A percentile compares a stretch with the other conserved stretches of the same genome.
phyloP scores from a whole-genome alignment of 2,113 vertebrate species.

The Urocynchramus pylzowi region DNA sequence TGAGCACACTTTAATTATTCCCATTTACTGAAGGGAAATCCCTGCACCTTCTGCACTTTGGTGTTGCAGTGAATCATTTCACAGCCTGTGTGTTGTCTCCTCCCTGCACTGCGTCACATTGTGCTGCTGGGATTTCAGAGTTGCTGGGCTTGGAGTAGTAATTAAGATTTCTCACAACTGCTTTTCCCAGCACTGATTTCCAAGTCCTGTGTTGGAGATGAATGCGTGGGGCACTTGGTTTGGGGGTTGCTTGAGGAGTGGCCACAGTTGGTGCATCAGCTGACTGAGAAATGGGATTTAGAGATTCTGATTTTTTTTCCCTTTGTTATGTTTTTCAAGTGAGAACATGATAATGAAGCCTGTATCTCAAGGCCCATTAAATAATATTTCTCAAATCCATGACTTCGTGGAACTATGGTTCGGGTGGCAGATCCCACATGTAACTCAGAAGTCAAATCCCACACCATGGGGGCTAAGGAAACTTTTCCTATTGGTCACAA shows the following conservation, averaged over 20 bases:
- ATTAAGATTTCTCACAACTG: background rate
- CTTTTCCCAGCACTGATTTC: background rate
- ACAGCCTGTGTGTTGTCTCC: background rate
- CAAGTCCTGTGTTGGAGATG: background rate
- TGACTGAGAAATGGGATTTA: background rate
- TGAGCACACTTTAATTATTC: background rate
- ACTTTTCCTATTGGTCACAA: background rate
- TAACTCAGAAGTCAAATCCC: background rate
- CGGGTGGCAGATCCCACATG: background rate
- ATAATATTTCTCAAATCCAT: background rate
- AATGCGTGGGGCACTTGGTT: accelerated
- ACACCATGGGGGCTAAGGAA: accelerated
- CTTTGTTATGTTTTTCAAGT: background rate
- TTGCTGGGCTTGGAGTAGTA: background rate
- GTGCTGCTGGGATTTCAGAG: background rate
- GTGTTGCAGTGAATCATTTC: background rate
- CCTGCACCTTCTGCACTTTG: background rate
- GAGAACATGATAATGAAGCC: background rate
- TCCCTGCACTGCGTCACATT: background rate
- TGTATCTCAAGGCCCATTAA: background rate
- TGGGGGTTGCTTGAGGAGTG: background rate
- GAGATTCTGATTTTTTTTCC: background rate
- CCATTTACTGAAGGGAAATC: background rate
- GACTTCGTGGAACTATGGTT: background rate
- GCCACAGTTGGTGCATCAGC: background rate